These are phyloP conservation scores for Scopus umbretta DNA, from an alignment of 2,113 vertebrate species.

Conservation along the genomic window DNA sequence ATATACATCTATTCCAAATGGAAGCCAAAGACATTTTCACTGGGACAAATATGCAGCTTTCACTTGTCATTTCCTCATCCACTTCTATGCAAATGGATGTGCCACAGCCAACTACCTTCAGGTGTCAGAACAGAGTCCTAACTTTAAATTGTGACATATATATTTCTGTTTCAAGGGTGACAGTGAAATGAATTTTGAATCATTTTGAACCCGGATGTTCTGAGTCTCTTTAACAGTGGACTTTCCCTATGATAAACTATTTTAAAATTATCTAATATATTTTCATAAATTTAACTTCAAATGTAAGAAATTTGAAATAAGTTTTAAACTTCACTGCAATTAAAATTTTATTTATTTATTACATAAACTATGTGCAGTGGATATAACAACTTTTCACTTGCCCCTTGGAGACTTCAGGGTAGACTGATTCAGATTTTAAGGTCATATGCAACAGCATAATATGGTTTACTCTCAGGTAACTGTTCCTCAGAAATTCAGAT, in stretches of 20 bases:
- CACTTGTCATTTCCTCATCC: background rate
- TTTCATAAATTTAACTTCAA: background rate
- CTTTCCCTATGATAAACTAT: background rate
- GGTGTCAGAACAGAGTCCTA: background rate
- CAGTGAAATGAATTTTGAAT: background rate
- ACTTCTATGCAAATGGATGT: background rate
- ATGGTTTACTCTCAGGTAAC: background rate
- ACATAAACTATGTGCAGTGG: background rate
- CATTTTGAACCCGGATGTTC: background rate
- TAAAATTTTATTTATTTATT: background rate
- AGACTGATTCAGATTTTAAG: background rate
- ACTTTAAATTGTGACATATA: background rate
- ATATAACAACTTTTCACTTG: background rate
- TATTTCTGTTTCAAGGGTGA: background rate
- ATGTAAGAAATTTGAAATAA: background rate
- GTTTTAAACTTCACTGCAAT: background rate
- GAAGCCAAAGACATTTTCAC: background rate
- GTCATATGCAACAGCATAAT: background rate
- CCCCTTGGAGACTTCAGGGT: background rate
- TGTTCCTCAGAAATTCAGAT: background rate
- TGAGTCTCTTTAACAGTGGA: background rate
- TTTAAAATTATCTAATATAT: background rate
- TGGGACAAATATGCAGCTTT: background rate
- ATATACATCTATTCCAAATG: background rate
- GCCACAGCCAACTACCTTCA: background rate